These are phyloP conservation scores for Muscicapa adusta DNA, from an alignment of 2,113 vertebrate species.

Conservation along the genomic window DNA sequence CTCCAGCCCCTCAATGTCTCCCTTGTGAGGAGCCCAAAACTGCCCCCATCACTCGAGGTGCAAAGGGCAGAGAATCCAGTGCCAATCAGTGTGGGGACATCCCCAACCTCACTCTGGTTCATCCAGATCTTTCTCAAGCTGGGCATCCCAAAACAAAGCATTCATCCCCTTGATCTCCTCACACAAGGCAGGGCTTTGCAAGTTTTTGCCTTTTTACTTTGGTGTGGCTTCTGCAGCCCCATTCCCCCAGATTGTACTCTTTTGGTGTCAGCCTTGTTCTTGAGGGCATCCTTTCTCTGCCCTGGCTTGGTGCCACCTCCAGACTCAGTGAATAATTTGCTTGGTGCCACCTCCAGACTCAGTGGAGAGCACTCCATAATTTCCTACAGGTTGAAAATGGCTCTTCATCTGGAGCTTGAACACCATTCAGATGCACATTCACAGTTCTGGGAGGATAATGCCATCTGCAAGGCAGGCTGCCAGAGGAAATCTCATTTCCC, in stretches of 20 bases:
- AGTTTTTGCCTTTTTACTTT: background rate
- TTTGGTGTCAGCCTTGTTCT: background rate
- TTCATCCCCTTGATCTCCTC: background rate
- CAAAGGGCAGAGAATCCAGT: background rate
- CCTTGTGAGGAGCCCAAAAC: background rate
- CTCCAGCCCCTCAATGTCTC: rapidly evolving
- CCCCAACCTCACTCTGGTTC: background rate
- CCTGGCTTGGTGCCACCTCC: background rate
- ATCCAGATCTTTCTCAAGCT: background rate
- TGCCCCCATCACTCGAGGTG: rapidly evolving
- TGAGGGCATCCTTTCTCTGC: background rate
- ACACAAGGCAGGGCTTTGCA: background rate
- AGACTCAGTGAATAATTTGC: too few species aligned
- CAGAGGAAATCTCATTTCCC: background rate
- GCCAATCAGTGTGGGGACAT: rapidly evolving
- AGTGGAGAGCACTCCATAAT: background rate
- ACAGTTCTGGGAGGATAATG: background rate
- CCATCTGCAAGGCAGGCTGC: background rate
- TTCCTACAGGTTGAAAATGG: background rate
- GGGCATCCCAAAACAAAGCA: background rate
- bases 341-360: background rate
- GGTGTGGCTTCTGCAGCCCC: background rate
- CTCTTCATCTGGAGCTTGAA: background rate
- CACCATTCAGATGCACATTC: background rate
- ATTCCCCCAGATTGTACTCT: background rate